Conservation (phyloP, 2,113 vertebrate species). For the Electrona antarctica region DNA sequence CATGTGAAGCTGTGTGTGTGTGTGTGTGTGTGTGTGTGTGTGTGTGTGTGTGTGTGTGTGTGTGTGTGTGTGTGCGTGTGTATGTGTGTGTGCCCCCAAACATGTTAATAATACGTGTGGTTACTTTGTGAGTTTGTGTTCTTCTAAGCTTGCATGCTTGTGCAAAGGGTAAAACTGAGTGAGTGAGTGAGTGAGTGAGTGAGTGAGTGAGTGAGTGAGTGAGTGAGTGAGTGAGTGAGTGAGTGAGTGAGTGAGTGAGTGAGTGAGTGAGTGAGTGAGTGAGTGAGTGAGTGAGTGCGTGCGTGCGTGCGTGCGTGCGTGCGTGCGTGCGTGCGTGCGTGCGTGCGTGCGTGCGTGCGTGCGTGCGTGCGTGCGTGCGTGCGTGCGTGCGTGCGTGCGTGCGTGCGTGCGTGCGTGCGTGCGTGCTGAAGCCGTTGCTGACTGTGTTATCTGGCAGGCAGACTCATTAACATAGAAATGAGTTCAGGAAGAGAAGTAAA, state of each 20-base stretch:
- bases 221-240: too few relatives aligned
- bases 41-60: too few relatives aligned
- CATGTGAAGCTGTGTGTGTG: too few relatives aligned
- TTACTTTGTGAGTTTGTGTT: too few relatives aligned
- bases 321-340: too few relatives aligned
- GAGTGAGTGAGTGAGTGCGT: slow-evolving; percentile 7
- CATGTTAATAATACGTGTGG: too few relatives aligned
- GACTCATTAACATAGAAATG: slow-evolving; percentile 86
- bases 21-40: too few relatives aligned
- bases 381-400: slow-evolving; percentile 25
- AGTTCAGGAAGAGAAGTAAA: slow-evolving; percentile 77
- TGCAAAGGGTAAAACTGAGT: not conserved
- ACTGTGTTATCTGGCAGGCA: slow-evolving; percentile 77
- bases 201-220: too few relatives aligned
- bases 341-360: slow-evolving; percentile 4
- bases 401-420: slow-evolving; percentile 31
- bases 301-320: not conserved
- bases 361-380: slow-evolving; percentile 29
- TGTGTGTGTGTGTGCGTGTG: too few relatives aligned
- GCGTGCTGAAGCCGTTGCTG: slow-evolving; percentile 57
- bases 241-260: slow-evolving; percentile 27
- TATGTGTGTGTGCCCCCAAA: too few relatives aligned
- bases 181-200: not conserved
- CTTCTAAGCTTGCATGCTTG: too few relatives aligned
- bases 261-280: slow-evolving; percentile 20